These are phyloP conservation scores for Brachionus rubens DNA, from an alignment of 1,140 invertebrate genomes.

Conservation along the genomic window DNA sequence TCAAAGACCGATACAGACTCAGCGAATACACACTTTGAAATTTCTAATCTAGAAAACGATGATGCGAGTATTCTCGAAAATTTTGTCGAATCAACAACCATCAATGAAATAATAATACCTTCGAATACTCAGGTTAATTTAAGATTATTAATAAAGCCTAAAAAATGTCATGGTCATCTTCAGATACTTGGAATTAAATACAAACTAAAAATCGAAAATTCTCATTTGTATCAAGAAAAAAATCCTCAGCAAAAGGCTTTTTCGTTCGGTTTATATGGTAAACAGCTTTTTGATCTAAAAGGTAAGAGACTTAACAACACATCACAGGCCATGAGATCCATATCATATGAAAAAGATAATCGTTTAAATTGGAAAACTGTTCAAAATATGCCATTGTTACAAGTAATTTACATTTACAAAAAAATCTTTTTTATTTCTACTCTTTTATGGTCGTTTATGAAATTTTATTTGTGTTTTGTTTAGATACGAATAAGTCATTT, in stretches of 20 bases:
- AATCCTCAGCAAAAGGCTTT: background rate
- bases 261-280: background rate
- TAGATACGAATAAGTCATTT: background rate
- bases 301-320: background rate
- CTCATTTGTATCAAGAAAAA: too few species aligned
- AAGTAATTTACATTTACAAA: background rate
- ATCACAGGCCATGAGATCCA: background rate
- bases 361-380: background rate
- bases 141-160: background rate
- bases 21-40: background rate
- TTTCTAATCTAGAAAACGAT: background rate
- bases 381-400: background rate
- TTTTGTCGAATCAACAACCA: background rate
- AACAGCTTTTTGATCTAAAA: constrained; percentile 38
- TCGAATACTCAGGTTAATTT: background rate
- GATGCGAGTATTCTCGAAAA: background rate
- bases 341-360: background rate
- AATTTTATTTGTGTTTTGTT: background rate
- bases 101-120: constrained; percentile 8
- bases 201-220: background rate
- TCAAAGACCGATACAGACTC: background rate
- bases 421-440: too few species aligned
- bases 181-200: constrained; percentile 7
- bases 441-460: too few species aligned
- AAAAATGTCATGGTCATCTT: background rate